These are phyloP conservation scores for Dynastes maya DNA, from an alignment of 2,888 invertebrate genomes.

Conservation along the genomic window DNA sequence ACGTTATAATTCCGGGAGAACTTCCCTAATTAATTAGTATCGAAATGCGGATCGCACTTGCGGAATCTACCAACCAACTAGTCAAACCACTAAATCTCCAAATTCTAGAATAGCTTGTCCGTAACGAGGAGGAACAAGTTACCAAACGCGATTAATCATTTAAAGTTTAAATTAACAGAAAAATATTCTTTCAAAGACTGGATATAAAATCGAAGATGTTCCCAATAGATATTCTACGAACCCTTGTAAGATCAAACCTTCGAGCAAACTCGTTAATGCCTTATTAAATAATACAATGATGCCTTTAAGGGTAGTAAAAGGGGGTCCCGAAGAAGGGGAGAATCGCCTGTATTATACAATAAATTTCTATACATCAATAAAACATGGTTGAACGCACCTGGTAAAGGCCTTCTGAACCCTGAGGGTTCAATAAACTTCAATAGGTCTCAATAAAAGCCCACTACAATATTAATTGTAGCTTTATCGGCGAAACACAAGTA, in stretches of 20 bases:
- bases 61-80: constrained; percentile 41
- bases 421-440: constrained; percentile 23
- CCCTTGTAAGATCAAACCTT: background rate
- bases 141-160: constrained; percentile 43
- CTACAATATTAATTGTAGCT: constrained; percentile 11
- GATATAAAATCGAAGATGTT: background rate
- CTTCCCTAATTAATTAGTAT: constrained; percentile 60
- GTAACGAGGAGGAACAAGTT: background rate
- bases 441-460: constrained; percentile 20
- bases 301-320: background rate
- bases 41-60: constrained; percentile 54
- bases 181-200: background rate
- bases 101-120: constrained; percentile 38
- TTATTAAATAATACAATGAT: constrained; percentile 9
- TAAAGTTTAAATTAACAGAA: constrained; percentile 27
- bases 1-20: constrained; percentile 55
- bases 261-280: background rate
- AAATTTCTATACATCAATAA: constrained; percentile 24
- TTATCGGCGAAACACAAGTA: constrained; percentile 6
- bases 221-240: background rate
- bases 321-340: background rate
- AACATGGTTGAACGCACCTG: constrained; percentile 15
- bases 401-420: constrained; percentile 7
- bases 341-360: constrained; percentile 4
- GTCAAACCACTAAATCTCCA: constrained; percentile 44